phyloP scores from a whole-genome alignment of 2,797 vertebrate species.

The Sphaeramia orbicularis region DNA sequence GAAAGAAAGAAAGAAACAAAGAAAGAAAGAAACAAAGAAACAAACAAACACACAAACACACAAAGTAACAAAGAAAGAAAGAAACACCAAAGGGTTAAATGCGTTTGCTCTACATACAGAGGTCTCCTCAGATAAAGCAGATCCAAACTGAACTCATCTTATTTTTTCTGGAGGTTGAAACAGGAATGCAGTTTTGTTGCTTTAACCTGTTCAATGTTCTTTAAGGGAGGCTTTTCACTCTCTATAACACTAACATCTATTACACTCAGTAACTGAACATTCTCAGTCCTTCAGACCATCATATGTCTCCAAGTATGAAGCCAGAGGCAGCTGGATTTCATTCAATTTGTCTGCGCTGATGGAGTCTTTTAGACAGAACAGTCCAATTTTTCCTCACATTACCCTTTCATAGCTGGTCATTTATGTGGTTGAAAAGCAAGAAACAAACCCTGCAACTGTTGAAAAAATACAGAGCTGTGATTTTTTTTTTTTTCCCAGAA shows the following conservation, averaged over 20 bases:
- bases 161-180: not conserved
- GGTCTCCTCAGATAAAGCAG: not conserved
- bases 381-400: not conserved
- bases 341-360: not conserved
- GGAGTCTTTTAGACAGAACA: not conserved
- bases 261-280: no score
- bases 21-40: no score
- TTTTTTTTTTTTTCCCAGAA: no score
- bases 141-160: not conserved
- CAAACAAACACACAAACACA: no score
- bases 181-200: slow-evolving; percentile 14
- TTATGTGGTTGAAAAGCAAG: not conserved
- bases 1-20: no score
- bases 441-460: not conserved
- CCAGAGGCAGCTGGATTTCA: not conserved
- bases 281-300: not conserved
- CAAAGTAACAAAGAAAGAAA: no score
- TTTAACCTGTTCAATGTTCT: not conserved
- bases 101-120: not conserved
- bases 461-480: no score
- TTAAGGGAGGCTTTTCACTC: slow-evolving; percentile 1
- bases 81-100: no score
- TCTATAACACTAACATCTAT: slow-evolving; percentile 1
- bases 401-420: slow-evolving; percentile 7
- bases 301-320: not conserved